Evolutionary conservation across 2,888 invertebrate genomes (phyloP).

Genomic region (Tromatobia lineatoria): DNA sequence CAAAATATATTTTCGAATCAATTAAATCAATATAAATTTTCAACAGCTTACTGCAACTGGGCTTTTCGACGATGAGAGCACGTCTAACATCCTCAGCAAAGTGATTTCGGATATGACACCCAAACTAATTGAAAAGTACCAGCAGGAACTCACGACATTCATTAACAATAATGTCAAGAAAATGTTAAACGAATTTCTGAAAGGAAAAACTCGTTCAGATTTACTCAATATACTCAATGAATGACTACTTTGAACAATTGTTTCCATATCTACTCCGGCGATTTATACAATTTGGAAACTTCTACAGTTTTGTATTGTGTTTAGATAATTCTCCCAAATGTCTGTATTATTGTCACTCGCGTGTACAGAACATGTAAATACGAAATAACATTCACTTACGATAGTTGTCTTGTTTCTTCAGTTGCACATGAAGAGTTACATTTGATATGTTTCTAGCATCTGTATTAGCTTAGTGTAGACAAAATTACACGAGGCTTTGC

Average conservation of each 20-base stretch:
- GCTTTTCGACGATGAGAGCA: conserved; percentile 71
- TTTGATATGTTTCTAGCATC: no score
- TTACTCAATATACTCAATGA: conserved; percentile 66
- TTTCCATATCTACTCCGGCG: not conserved
- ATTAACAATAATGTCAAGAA: conserved; percentile 35
- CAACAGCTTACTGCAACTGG: conserved; percentile 71
- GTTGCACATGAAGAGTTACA: no score
- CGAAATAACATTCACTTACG: not conserved
- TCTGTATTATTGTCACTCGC: not conserved
- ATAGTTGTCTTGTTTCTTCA: no score
- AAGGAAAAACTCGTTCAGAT: conserved; percentile 58
- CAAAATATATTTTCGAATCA: not conserved
- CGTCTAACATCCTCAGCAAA: conserved; percentile 72
- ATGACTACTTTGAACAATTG: not conserved
- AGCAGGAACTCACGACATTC: conserved; percentile 53
- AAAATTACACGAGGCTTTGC: no score
- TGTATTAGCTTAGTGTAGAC: no score
- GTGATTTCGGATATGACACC: conserved; percentile 72
- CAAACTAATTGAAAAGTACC: conserved; percentile 71
- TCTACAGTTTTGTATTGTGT: no score
- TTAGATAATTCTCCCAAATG: no score
- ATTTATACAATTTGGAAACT: not conserved
- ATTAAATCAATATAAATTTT: not conserved
- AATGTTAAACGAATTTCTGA: conserved; percentile 62
- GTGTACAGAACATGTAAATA: not conserved